phyloP scores from a whole-genome alignment of 2,888 invertebrate species.

The Monopis laevigella region DNA sequence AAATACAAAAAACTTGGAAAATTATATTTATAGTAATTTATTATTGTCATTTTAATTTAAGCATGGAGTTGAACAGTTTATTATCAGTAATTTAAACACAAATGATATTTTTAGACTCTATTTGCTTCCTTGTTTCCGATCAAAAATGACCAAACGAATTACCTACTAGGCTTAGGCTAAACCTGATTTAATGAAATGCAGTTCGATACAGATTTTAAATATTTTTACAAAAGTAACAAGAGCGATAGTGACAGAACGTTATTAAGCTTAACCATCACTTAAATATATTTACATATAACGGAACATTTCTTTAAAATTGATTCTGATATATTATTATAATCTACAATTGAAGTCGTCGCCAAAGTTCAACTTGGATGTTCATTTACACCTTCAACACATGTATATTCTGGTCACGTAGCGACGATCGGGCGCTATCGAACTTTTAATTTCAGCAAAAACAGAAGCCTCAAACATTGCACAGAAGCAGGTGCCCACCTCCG shows the following conservation, averaged over 20 bases:
- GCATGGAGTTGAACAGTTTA: too few relatives aligned
- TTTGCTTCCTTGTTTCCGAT: too few relatives aligned
- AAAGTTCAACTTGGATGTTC: neutral
- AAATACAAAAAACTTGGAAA: too few relatives aligned
- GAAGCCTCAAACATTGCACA: slow-evolving; percentile 41
- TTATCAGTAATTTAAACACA: too few relatives aligned
- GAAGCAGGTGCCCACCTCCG: slow-evolving; percentile 57
- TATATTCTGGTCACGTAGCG: slow-evolving; percentile 37
- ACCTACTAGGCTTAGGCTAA: too few relatives aligned
- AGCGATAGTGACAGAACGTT: neutral
- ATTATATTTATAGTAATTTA: too few relatives aligned
- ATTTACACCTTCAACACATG: slow-evolving; percentile 6
- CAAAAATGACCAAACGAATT: too few relatives aligned
- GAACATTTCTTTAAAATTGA: neutral
- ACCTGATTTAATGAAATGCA: too few relatives aligned
- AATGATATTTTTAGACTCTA: too few relatives aligned
- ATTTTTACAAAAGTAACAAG: too few relatives aligned
- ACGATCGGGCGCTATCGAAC: slow-evolving; percentile 43
- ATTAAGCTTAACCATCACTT: neutral
- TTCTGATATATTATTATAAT: neutral
- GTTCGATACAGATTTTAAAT: too few relatives aligned
- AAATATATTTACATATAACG: neutral
- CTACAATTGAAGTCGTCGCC: neutral
- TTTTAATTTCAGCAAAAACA: slow-evolving; percentile 55
- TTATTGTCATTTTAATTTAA: too few relatives aligned